Conservation (phyloP, 2,888 invertebrate genomes). For the Chrysotoxum bicinctum region DNA sequence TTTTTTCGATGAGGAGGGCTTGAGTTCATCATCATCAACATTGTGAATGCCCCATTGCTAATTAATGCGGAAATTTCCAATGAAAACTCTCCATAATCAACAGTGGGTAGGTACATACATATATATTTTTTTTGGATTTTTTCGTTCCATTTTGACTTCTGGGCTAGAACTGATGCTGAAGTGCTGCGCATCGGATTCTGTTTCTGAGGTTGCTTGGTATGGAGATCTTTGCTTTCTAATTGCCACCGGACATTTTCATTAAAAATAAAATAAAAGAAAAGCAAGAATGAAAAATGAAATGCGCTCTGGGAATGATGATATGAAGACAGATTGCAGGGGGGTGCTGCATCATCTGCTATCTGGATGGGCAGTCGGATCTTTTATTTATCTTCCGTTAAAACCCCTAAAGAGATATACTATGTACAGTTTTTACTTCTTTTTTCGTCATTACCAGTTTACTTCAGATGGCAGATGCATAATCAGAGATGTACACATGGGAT, state of each 20-base stretch:
- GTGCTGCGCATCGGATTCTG: background rate
- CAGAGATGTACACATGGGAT: constrained; percentile 39
- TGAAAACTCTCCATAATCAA: constrained; percentile 51
- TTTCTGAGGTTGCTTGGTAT: background rate
- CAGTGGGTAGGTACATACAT: background rate
- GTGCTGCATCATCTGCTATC: background rate
- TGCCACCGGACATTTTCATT: constrained; percentile 72
- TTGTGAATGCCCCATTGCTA: constrained; percentile 66
- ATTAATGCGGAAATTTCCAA: constrained; percentile 73
- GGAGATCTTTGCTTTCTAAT: constrained; percentile 32
- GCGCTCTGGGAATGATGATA: constrained; percentile 12
- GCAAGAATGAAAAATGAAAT: constrained; percentile 18
- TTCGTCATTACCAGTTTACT: constrained; percentile 34
- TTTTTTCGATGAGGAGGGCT: constrained; percentile 1
- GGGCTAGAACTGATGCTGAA: background rate
- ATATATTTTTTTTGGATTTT: background rate
- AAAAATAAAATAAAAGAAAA: constrained; percentile 22
- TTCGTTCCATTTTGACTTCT: background rate
- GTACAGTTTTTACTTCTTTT: background rate
- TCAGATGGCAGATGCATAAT: constrained; percentile 11
- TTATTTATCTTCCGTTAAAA: constrained; percentile 32
- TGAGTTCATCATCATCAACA: constrained; percentile 31
- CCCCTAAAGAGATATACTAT: constrained; percentile 25
- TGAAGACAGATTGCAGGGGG: background rate
- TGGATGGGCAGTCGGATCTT: constrained; percentile 18